Conservation (phyloP, 2,888 invertebrate species). For the Geophilus truncorum region DNA sequence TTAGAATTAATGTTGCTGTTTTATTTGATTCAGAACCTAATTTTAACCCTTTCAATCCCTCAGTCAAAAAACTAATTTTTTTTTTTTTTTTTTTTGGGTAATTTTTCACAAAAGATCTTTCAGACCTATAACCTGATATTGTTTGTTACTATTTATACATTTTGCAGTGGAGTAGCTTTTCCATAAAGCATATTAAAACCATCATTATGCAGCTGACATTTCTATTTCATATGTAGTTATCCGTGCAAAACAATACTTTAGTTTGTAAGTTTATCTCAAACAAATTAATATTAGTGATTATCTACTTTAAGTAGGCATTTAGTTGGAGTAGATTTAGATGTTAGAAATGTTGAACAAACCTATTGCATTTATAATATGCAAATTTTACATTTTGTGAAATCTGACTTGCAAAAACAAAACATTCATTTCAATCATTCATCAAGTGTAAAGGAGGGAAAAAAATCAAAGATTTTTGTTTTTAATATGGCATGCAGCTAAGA, state of each 20-base stretch:
- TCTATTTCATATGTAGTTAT: not conserved
- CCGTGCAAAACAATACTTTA: not conserved
- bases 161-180: not conserved
- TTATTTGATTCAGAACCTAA: too few relatives aligned
- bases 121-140: not conserved
- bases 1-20: too few relatives aligned
- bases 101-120: too few relatives aligned
- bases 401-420: not conserved
- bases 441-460: not conserved
- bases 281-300: not conserved
- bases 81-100: too few relatives aligned
- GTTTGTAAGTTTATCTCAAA: not conserved
- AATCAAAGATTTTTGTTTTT: not conserved
- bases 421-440: not conserved
- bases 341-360: not conserved
- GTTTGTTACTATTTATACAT: not conserved
- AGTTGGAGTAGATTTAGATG: not conserved
- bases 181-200: not conserved
- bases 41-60: too few relatives aligned
- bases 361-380: not conserved
- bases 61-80: too few relatives aligned
- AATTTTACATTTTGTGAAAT: not conserved
- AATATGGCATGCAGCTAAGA: not conserved
- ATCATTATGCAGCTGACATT: slow-evolving; percentile 4
- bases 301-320: not conserved